Evolutionary conservation across 2,797 vertebrate genomes (phyloP), one percentile per base, ranked within the genome.

Genomic region (Lindbergichthys nudifrons): DNA sequence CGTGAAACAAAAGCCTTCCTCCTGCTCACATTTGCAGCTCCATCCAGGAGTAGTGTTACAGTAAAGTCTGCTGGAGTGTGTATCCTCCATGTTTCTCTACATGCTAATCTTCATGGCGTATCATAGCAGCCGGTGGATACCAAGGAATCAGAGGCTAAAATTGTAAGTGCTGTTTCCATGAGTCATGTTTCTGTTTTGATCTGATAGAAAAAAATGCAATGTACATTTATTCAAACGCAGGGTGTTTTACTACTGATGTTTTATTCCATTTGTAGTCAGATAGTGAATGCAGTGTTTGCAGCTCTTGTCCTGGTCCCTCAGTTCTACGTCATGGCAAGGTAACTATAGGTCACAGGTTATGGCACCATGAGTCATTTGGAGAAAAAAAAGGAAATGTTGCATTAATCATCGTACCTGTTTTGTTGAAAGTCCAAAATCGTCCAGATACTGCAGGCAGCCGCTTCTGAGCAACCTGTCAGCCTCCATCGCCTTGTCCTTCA

Each of bases 401-500:
- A 13, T 63, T 78, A 16, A 79, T 16, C 61, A 60, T 18, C 2
- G 0, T 19, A 8, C 80, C 2, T 73, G 4, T 72, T 83, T 58
- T 8, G 59, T 65, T 10, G 65, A 2, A 76, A 97, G 96, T 80
- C 94, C 96, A 1, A 94, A 84, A 53, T 96, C 96, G 0, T 94
- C 94, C 1, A 92, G 90, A 75, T 96, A 94, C 83, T 97, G 96
- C 88, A 83, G 86, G 43, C 95, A 96, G 67, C 95, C 96, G 54
- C 95, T 97, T 41, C 90, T 97, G 46, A 88, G 85, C 87, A 97
- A 96, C 83, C 81, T 97, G 69, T 91, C 93, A 1, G 88, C 81
- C 21, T 95, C 88, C 23, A 92, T 96, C 4, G 84, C 92, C 71
- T 88, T 95, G 41, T 96, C 95, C 1, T 91, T 96, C 66, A 65